These are phyloP conservation scores for Anagrus nilaparvatae DNA, from an alignment of 1,140 invertebrate species.

Conservation along the genomic window DNA sequence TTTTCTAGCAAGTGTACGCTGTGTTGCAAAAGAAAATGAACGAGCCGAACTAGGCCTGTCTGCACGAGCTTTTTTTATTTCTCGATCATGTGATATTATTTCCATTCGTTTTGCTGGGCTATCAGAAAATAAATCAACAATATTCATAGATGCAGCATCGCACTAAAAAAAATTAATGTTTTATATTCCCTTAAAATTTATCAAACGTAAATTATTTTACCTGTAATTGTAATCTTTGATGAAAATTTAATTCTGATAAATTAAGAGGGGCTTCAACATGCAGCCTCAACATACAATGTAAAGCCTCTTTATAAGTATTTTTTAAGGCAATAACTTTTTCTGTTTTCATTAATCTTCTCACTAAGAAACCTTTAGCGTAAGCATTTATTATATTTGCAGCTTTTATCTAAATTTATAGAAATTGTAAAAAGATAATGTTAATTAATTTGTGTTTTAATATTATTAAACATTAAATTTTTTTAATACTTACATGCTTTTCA, in stretches of 20 bases:
- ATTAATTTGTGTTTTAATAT: no score
- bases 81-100: constrained; percentile 37
- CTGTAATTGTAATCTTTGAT: constrained; percentile 36
- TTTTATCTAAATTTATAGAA: constrained; percentile 34
- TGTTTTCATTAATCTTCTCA: constrained; percentile 65
- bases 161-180: constrained; percentile 24
- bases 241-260: constrained; percentile 37
- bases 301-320: constrained; percentile 68
- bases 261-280: constrained; percentile 50
- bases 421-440: constrained; percentile 3
- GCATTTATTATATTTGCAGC: constrained; percentile 64
- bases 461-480: no score
- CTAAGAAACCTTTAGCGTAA: constrained; percentile 66
- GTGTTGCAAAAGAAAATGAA: constrained; percentile 40
- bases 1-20: constrained; percentile 38
- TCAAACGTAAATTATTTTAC: constrained; percentile 20
- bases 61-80: constrained; percentile 30
- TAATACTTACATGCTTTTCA: constrained; percentile 30
- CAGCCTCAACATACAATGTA: constrained; percentile 63
- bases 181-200: constrained; percentile 5
- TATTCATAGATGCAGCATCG: constrained; percentile 38
- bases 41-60: constrained; percentile 36
- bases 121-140: constrained; percentile 36
- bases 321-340: constrained; percentile 70
- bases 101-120: constrained; percentile 29